Conservation (phyloP, 2,113 vertebrate species). For the Fregata magnificens region DNA sequence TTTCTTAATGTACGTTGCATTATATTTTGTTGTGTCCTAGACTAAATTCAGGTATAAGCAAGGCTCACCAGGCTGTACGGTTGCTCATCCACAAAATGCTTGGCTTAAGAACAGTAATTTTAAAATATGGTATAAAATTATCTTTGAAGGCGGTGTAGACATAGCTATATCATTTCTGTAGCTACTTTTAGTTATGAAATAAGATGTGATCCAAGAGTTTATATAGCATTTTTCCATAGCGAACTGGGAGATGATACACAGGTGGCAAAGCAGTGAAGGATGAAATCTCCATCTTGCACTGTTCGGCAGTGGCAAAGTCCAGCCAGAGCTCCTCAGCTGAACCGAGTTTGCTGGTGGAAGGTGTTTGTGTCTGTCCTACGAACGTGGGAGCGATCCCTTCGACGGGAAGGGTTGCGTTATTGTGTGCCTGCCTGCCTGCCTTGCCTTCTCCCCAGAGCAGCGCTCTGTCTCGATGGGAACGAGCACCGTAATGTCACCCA, state of each 20-base stretch:
- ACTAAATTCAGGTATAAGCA: neutral
- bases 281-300: neutral
- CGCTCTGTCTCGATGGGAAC: accelerated
- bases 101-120: neutral
- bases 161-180: neutral
- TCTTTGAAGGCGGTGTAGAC: neutral
- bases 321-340: neutral
- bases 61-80: neutral
- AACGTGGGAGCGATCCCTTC: accelerated
- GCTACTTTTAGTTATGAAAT: neutral
- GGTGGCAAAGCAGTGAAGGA: neutral
- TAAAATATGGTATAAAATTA: neutral
- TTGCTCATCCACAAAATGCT: neutral
- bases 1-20: neutral
- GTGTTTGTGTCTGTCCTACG: neutral
- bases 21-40: neutral
- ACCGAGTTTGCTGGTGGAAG: neutral
- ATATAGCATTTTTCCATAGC: accelerated
- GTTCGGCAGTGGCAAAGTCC: neutral
- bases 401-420: neutral
- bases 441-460: neutral
- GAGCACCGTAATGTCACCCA: accelerated
- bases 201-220: neutral
- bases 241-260: accelerated
- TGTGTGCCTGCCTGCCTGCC: neutral